phyloP scores from a whole-genome alignment of 2,113 vertebrate genomes.

The Salvelinus fontinalis region DNA sequence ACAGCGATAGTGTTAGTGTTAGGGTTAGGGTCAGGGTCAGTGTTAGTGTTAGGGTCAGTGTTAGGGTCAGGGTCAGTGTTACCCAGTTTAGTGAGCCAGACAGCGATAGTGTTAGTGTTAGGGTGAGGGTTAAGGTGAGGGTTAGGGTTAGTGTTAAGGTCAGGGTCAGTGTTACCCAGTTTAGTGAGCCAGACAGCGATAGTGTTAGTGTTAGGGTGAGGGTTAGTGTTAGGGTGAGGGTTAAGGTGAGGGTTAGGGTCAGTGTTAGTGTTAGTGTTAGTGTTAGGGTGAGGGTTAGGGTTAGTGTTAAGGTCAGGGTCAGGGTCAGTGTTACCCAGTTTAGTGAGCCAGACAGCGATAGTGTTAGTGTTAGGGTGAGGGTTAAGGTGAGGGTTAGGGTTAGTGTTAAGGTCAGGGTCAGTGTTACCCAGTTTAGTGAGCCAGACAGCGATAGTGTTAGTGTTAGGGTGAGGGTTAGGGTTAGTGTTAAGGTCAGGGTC shows the following conservation, averaged over 20 bases:
- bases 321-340: slow-evolving; percentile 75
- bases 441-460: no score
- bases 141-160: neutral
- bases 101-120: no score
- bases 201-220: neutral
- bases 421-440: slow-evolving; percentile 84
- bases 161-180: slow-evolving; percentile 71
- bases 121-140: neutral
- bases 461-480: neutral
- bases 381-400: neutral
- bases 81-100: no score
- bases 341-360: no score
- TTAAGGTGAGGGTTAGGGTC: neutral
- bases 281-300: neutral
- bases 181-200: no score
- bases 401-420: neutral
- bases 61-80: neutral
- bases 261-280: no score
- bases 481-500: no score
- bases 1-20: neutral
- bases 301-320: no score
- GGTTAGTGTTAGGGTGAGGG: no score
- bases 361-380: no score
- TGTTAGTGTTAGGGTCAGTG: no score
- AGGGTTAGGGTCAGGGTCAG: neutral